A percentile compares a stretch with the other conserved stretches of the same genome.
Conservation (phyloP, 2,113 vertebrate genomes). For the Notechis scutatus region DNA sequence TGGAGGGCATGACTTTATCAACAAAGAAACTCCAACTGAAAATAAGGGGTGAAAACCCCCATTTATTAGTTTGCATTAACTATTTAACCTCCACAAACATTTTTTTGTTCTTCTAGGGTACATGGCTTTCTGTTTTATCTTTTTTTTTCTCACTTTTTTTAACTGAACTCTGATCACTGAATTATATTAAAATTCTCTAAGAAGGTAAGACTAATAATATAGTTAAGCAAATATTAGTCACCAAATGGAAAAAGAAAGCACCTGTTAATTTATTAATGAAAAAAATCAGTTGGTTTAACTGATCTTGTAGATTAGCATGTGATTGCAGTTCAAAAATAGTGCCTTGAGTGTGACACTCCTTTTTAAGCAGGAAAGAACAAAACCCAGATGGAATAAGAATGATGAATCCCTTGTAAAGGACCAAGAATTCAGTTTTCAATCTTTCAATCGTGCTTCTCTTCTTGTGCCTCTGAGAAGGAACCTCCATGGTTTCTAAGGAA, state of each 20-base stretch:
- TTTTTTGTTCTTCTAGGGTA: not conserved
- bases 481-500: not conserved
- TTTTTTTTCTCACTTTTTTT: not conserved
- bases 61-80: not conserved
- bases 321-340: not conserved
- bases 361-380: not conserved
- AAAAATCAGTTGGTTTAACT: constrained; percentile 43
- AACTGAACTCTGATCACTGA: not conserved
- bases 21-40: not conserved
- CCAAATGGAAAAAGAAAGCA: not conserved
- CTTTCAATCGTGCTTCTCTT: not conserved
- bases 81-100: not conserved
- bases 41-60: not conserved
- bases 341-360: not conserved
- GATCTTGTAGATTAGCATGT: constrained; percentile 22
- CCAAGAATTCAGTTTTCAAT: not conserved
- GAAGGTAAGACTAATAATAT: constrained; percentile 9
- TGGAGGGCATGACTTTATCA: not conserved
- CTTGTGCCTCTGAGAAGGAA: not conserved
- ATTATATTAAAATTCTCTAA: not conserved
- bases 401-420: not conserved
- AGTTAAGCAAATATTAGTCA: not conserved
- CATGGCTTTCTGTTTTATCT: not conserved
- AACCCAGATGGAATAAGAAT: not conserved
- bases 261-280: constrained; percentile 34